Base-by-base conservation (phyloP, 2,797 vertebrate genomes). In the Macrochelys suwanniensis region DNA sequence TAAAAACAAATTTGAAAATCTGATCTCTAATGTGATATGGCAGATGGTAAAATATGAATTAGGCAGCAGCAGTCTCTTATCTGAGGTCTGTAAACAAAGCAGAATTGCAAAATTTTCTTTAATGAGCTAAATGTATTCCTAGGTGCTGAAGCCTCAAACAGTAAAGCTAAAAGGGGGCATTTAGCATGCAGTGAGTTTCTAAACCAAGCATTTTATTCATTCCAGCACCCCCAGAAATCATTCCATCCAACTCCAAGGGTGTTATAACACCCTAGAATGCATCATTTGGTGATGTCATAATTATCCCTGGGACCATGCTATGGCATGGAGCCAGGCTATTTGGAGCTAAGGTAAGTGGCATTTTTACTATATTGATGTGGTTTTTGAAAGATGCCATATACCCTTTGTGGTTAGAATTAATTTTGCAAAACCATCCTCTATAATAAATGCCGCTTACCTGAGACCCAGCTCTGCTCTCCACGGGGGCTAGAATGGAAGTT, bases 11-110 rank as follows among this genome's bases (percentile, higher is more conserved):
- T 95, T 83, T 90, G 88, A 81, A 83, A 88, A 84, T 96, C 93
- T 85, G 88, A 50, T 96, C 96, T 93, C 96, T 42, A 2, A 59
- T 81, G 91, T 82, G 96, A 79, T 79, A 87, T 94, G 96, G 95
- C 98, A 98, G 97, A 97, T 97, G 97, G 97, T 92, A 85, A 90
- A 92, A 94, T 81, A 95, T 85, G 90, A 84, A 89, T 78, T 92
- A 96, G 93, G 96, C 57, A 28, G 92, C 91, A 84, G 93, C 54
- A 74, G 88, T 82, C 54, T 3, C 88, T 96, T 87, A 85, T 77
- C 85, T 79, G 76, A 51, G 93, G 61, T 90, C 96, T 21, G 37
- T 56, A 85, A 93, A 90, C 96, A 96, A 94, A 96, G 88, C 76
- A 23, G 25, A 89, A 19, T 65, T 11, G 31, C 4, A 0, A 54